Evolutionary conservation across 2,113 vertebrate genomes (phyloP), one percentile per base, ranked within the genome.

Genomic region (Dromiciops gliroides): DNA sequence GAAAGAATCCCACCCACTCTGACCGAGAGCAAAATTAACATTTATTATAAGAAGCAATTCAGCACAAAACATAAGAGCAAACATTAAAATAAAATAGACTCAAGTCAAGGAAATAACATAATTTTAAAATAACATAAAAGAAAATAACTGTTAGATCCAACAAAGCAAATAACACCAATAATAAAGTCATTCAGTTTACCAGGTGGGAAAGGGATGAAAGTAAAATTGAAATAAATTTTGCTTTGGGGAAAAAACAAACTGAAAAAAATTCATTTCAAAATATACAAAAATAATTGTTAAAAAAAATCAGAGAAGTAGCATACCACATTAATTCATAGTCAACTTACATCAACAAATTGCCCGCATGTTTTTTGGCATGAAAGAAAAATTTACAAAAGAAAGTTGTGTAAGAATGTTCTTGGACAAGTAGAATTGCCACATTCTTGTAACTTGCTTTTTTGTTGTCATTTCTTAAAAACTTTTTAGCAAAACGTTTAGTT

Each of bases 331-430:
- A 99, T 99, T 98, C 99, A 99, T 98, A 98, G 98, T 99, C 99
- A 99, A 99, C 99, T 99, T 99, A 99, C 99, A 99, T 99, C 99
- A 99, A 99, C 99, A 99, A 99, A 99, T 99, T 99, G 99, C 99
- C 99, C 99, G 99, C 99, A 99, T 99, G 99, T 99, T 99, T 99
- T 99, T 99, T 99, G 99, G 99, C 99, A 99, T 99, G 99, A 99
- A 99, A 99, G 99, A 99, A 99, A 99, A 99, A 99, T 99, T 99
- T 99, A 99, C 99, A 99, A 99, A 99, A 99, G 99, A 99, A 99
- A 99, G 99, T 99, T 99, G 99, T 99, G 99, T 99, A 99, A 99
- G 99, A 99, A 99, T 99, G 99, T 98, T 99, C 99, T 99, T 98
- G 99, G 99, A 99, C 99, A 99, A 99, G 98, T 98, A 99, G 98